These are phyloP conservation scores for Corythaeola cristata DNA, from an alignment of 2,113 vertebrate genomes.

Conservation along the genomic window DNA sequence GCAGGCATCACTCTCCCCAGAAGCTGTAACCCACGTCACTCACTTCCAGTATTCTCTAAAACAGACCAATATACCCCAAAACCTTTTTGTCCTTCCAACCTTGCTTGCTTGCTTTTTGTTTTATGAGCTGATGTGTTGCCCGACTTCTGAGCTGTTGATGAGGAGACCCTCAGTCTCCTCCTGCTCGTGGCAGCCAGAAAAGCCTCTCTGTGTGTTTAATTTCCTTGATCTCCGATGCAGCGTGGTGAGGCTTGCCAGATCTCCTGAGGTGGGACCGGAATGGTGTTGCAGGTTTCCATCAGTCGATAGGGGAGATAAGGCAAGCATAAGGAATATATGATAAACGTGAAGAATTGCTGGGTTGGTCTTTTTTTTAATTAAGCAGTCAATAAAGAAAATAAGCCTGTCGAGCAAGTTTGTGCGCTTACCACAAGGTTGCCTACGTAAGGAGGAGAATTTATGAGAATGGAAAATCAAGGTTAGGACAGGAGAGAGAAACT, in stretches of 20 bases:
- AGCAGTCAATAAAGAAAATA: not conserved
- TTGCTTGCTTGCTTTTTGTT: not conserved
- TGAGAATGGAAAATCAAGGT: not conserved
- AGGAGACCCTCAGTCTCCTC: not conserved
- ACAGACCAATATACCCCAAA: not conserved
- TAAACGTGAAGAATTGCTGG: not conserved
- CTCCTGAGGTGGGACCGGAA: not conserved
- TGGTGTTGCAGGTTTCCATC: accelerated
- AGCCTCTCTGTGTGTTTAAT: not conserved
- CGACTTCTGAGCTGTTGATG: not conserved
- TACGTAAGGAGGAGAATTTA: not conserved
- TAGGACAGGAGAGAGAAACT: not conserved
- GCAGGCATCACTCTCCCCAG: not conserved
- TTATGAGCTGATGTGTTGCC: accelerated
- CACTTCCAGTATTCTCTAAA: not conserved
- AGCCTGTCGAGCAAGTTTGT: not conserved
- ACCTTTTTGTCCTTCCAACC: not conserved
- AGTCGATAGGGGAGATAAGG: not conserved
- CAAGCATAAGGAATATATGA: not conserved
- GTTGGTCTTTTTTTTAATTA: not conserved
- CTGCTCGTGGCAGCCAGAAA: not conserved
- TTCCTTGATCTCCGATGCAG: not conserved
- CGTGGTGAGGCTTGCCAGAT: not conserved
- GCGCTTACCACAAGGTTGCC: not conserved
- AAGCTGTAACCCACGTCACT: not conserved